A percentile compares a stretch with the other conserved stretches of the same genome.
Conservation (phyloP, 1,140 invertebrate genomes). For the Dendrolimus punctatus region DNA sequence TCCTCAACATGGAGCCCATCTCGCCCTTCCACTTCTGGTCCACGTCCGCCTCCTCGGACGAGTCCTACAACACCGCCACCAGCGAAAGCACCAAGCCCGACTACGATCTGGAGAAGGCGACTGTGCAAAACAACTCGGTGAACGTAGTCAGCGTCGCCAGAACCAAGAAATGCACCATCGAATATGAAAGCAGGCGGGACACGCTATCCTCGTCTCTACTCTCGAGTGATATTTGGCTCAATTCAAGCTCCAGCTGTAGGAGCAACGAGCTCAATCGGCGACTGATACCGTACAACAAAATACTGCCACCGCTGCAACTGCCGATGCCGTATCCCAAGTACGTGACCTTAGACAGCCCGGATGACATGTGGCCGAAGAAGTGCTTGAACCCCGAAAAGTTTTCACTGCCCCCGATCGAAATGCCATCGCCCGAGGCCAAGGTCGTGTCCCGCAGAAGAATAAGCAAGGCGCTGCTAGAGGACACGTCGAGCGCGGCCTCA, state of each 20-base stretch:
- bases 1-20: slow-evolving; percentile 40
- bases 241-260: slow-evolving; percentile 29
- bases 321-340: slow-evolving; percentile 24
- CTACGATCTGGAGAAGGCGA: slow-evolving; percentile 31
- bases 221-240: slow-evolving; percentile 41
- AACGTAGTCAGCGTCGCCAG: slow-evolving; percentile 18
- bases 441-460: slow-evolving; percentile 5
- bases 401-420: slow-evolving; percentile 44
- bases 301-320: slow-evolving; percentile 42
- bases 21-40: slow-evolving; percentile 22
- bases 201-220: slow-evolving; percentile 39
- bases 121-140: slow-evolving; percentile 25
- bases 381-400: slow-evolving; percentile 31
- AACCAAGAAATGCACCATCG: slow-evolving; percentile 24
- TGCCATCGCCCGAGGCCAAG: slow-evolving; percentile 19
- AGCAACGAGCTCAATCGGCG: slow-evolving; percentile 22
- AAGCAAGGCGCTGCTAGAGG: not conserved
- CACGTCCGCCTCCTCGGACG: slow-evolving; percentile 1
- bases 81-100: slow-evolving; percentile 11
- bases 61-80: slow-evolving; percentile 3
- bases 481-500: too few relatives aligned
- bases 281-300: slow-evolving; percentile 32
- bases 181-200: slow-evolving; percentile 19
- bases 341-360: slow-evolving; percentile 19
- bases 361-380: slow-evolving; percentile 38